Conservation (phyloP, 2,797 vertebrate species). For the Ispidina picta region DNA sequence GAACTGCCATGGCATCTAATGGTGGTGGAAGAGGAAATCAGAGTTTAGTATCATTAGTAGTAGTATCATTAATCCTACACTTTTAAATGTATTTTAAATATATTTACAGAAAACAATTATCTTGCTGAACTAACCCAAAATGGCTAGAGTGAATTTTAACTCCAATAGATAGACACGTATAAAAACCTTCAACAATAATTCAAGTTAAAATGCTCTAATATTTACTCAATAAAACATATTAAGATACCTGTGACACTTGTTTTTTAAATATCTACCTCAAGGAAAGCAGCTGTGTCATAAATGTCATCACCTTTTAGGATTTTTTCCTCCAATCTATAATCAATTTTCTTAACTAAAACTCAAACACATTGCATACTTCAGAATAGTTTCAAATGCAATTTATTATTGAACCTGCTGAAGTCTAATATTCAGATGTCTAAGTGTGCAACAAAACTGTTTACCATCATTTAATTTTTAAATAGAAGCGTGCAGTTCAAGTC, state of each 20-base stretch:
- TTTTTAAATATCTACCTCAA: neutral
- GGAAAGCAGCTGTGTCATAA: neutral
- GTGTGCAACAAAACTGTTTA: neutral
- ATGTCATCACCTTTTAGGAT: neutral
- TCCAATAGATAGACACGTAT: neutral
- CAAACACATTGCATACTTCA: neutral
- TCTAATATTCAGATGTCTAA: neutral
- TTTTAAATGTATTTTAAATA: neutral
- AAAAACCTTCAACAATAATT: neutral
- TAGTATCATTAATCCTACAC: neutral
- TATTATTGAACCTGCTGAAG: neutral
- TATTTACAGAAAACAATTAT: neutral
- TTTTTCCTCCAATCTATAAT: neutral
- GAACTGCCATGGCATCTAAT: constrained; percentile 81
- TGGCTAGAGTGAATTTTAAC: neutral
- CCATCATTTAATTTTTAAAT: neutral
- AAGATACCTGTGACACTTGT: neutral
- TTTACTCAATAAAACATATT: neutral
- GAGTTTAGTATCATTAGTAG: neutral
- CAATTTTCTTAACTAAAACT: neutral
- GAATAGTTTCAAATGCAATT: neutral
- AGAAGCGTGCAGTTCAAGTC: neutral
- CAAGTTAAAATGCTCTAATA: neutral
- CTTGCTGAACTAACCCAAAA: neutral
- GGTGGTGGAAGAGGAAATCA: neutral